Conservation (phyloP, 2,888 invertebrate species). For the Pseudoips prasinana region DNA sequence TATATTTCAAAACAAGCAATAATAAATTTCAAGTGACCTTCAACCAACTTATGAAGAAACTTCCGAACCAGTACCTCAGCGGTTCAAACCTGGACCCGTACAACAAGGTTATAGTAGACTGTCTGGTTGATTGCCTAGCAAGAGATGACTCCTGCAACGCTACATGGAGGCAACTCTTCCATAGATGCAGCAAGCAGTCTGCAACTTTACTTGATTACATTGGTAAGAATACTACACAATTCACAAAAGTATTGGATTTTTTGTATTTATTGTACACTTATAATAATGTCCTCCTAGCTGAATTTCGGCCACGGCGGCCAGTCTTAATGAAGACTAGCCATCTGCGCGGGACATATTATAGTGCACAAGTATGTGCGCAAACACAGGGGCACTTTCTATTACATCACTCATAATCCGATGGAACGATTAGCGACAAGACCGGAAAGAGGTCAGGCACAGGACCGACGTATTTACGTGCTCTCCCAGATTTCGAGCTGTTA, state of each 20-base stretch:
- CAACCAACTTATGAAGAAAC: conserved; percentile 85
- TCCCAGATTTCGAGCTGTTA: too few relatives aligned
- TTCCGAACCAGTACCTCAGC: conserved; percentile 77
- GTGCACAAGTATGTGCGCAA: too few relatives aligned
- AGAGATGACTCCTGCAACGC: conserved; percentile 84
- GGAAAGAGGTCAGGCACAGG: too few relatives aligned
- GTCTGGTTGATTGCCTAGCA: conserved; percentile 82
- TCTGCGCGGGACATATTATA: too few relatives aligned
- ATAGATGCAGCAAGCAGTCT: conserved; percentile 85
- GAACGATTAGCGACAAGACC: too few relatives aligned
- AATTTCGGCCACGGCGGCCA: too few relatives aligned
- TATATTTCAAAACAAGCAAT: conserved; percentile 69
- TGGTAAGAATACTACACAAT: conserved; percentile 64
- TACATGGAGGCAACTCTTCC: conserved; percentile 86
- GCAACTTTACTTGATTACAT: conserved; percentile 83
- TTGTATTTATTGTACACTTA: too few relatives aligned
- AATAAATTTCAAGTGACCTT: conserved; percentile 76
- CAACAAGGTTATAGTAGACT: conserved; percentile 81
- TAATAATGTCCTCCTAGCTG: too few relatives aligned
- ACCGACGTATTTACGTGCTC: too few relatives aligned
- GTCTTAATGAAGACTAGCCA: too few relatives aligned
- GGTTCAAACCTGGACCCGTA: conserved; percentile 66
- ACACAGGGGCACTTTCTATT: too few relatives aligned
- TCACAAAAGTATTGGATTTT: background rate
- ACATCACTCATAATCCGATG: too few relatives aligned